Evolutionary conservation across 2,797 vertebrate genomes (phyloP), one percentile per base, ranked within the genome.

Genomic region (Phrynocephalus forsythii): DNA sequence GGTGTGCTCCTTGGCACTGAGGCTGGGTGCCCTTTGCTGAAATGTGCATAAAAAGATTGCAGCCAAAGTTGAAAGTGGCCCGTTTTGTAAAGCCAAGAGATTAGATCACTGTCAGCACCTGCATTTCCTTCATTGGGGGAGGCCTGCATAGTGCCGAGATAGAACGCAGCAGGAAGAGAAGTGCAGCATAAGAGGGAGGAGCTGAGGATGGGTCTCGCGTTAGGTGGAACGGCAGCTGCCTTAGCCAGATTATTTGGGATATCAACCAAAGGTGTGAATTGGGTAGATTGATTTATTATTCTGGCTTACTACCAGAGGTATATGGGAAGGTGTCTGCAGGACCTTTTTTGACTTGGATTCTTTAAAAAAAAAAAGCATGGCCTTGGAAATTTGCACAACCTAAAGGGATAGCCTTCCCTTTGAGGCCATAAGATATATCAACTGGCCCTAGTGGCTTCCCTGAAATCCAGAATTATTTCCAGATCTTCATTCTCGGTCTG

Each of bases 401-500:
- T 16, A 82, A 15, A 28, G 50, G 9, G 52, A 22, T 63, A 52
- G 48, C 68, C 3, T 72, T 52, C 33, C 38, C 38, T 38, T 38
- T 38, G 38, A 38, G 38, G 69, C 48, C 6, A 52, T 52, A 52
- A 38, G 38, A 38, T 38, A 4, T 3, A 22, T 79, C n/a, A 56
- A 79, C 68, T 80, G 68, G n/a, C 33, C 38, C 24, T 85, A 28
- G 26, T 3, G 20, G 33, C 11, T 77, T 87, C 72, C 81, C 83
- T 24, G 33, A 89, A 92, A 80, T 90, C 90, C 13, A 30, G 83
- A n/a, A 89, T 92, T 85, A 80, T 85, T 91, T 71, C 80, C 0
- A 69, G 44, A 33, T 91, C 60, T 90, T 16, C 71, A 44, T 15
- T 76, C 90, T 89, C n/a, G n/a, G n/a, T n/a, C n/a, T n/a, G 16